Base-by-base conservation (phyloP, 2,888 invertebrate species). In the Scelioninae gen. 1 region DNA sequence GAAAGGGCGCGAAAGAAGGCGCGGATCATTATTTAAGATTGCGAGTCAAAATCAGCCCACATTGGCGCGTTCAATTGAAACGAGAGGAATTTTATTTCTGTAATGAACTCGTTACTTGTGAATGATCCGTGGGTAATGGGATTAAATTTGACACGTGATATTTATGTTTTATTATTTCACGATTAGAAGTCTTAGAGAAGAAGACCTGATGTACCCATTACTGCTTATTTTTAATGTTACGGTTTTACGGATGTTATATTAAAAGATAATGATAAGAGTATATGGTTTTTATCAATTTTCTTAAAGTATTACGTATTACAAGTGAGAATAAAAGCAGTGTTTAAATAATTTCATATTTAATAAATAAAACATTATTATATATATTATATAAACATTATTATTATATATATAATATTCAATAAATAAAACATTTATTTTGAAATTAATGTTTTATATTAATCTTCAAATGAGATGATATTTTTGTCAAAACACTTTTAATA, bases 51-150 rank as follows among this genome's bases (percentile, higher is more conserved):
- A 29, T 55, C 65, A 38, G 43, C 0, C n/a, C 7, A 71, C 23
- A 60, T 51, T 49, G 7, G 49, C 34, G 45, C 32, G 15, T 49
- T 23, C 0, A 23, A 32, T 62, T 43, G 38, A 62, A 72, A 72
- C 31, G 15, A 49, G 34, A 5, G n/a, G 31, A 72, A 60, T 72
- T 74, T 79, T 60, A 51, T 66, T 47, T 34, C 51, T n/a, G 29
- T 71, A 63, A 78, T 78, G 49, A 78, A 78, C 56, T 63, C 43
- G 77, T 78, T 69, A 62, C 47, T 32, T 11, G 51, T 15, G 62
- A 71, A 71, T 69, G 62, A 78, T 78, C 55, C 56, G 31, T n/a
- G 43, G 31, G 45, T 69, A 60, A 69, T 77, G 69, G 47, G 69
- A 69, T 77, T 69, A 62, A 68, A 45, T 68, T 69, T 55, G 69